Base-by-base conservation (phyloP, 2,113 vertebrate genomes). In the Cromileptes altivelis region DNA sequence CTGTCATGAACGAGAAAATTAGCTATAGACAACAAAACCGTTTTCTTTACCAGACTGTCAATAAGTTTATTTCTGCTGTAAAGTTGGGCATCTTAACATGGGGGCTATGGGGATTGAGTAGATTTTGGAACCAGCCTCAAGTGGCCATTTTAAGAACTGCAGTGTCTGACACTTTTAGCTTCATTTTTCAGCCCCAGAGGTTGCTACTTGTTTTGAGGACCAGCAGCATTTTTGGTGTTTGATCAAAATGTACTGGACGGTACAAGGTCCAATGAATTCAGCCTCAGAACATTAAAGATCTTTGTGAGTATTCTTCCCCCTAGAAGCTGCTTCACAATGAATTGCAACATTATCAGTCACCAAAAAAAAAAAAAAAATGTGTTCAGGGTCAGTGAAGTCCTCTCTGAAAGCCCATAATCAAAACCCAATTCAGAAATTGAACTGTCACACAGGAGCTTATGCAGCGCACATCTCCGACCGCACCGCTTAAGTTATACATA, bases 381-480 rank as follows among this genome's bases (percentile, higher is more conserved):
- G 61, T 77, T 88, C 53, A 23, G 82, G 63, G 85, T 91, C 64
- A 75, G 68, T 67, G 57, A 81, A 69, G 77, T 58, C 77, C 52
- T 78, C 75, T 81, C 69, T 85, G 23, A 82, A 88, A 81, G 67
- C 69, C 84, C 55, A 21, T 78, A 87, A 93, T 93, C 88, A 94
- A 92, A 93, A 90, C 77, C 81, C 86, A 87, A 87, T 93, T 89
- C 90, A 87, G 84, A 94, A 90, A 92, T 89, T 92, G 72, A 90
- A 92, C 92, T 90, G 90, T 93, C 93, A 92, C 77, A 79, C 83
- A 57, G 81, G 80, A 84, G 89, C 88, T 94, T 93, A 91, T 27
- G 77, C 70, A 15, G 65, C 69, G 75, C 78, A 85, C 84, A 83
- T 93, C 87, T 87, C 79, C 42, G 11, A 45, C 42, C 58, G 47